Conservation (phyloP, 2,888 invertebrate species). For the Acronicta psi region DNA sequence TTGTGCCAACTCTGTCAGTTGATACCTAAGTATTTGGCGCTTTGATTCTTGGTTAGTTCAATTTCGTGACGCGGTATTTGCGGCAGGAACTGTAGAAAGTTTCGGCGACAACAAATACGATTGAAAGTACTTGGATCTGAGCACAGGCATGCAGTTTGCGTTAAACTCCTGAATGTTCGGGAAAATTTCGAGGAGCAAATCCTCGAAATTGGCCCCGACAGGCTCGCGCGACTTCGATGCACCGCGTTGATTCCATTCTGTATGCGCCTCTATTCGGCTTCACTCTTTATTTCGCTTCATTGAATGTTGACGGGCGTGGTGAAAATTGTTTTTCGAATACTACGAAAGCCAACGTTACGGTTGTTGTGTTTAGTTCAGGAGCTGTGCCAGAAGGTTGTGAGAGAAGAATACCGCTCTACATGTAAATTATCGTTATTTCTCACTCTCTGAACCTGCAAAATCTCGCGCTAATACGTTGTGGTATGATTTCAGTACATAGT, state of each 20-base stretch:
- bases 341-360: background rate
- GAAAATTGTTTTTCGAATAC: conserved; percentile 2
- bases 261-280: conserved; percentile 8
- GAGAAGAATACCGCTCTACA: too few species aligned
- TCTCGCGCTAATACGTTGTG: too few species aligned
- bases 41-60: conserved; percentile 42
- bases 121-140: conserved; percentile 31
- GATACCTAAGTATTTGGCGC: conserved; percentile 22
- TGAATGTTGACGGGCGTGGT: conserved; percentile 6
- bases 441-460: too few species aligned
- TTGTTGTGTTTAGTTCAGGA: background rate
- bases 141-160: conserved; percentile 31
- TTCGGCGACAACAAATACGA: conserved; percentile 41
- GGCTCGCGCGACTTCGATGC: conserved; percentile 26
- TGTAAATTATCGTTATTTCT: too few species aligned
- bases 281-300: conserved; percentile 12
- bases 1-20: conserved; percentile 22
- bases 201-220: conserved; percentile 19
- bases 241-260: conserved; percentile 35
- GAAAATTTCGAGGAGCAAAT: conserved; percentile 41
- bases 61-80: conserved; percentile 39
- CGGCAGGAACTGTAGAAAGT: conserved; percentile 23
- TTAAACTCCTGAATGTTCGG: conserved; percentile 41
- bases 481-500: too few species aligned
- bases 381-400: too few species aligned